Evolutionary conservation across 2,888 invertebrate genomes (phyloP).

Genomic region (Ernsta delagoae): DNA sequence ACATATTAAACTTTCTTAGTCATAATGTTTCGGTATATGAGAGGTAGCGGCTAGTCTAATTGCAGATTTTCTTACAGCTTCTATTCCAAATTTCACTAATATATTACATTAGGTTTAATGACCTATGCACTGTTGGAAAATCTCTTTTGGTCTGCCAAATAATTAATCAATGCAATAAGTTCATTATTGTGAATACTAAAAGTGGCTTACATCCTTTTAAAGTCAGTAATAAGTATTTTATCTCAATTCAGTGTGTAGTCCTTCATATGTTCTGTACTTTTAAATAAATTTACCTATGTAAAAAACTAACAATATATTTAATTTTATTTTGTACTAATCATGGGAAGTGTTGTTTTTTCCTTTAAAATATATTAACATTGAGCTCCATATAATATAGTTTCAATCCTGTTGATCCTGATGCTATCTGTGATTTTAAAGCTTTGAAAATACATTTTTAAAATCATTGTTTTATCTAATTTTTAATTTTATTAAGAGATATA

Average conservation of each 20-base stretch:
- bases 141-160: slow-evolving; percentile 84
- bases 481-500: slow-evolving; percentile 36
- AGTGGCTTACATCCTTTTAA: slow-evolving; percentile 83
- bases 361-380: slow-evolving; percentile 86
- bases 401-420: slow-evolving; percentile 51
- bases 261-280: slow-evolving; percentile 85
- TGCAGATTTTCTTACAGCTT: slow-evolving; percentile 86
- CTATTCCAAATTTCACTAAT: slow-evolving; percentile 83
- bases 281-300: slow-evolving; percentile 84
- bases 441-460: slow-evolving; percentile 37
- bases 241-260: slow-evolving; percentile 85
- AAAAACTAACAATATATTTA: slow-evolving; percentile 85
- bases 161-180: slow-evolving; percentile 82
- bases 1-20: slow-evolving; percentile 79
- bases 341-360: slow-evolving; percentile 85
- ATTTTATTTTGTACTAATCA: slow-evolving; percentile 86
- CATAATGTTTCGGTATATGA: slow-evolving; percentile 83
- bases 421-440: slow-evolving; percentile 37
- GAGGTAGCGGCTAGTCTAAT: slow-evolving; percentile 83
- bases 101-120: slow-evolving; percentile 77
- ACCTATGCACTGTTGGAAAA: slow-evolving; percentile 85
- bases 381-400: slow-evolving; percentile 83
- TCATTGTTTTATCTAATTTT: slow-evolving; percentile 37
- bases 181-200: slow-evolving; percentile 78
- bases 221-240: slow-evolving; percentile 82